These are phyloP conservation scores for Tinea semifulvella DNA, from an alignment of 2,888 invertebrate species.

Conservation along the genomic window DNA sequence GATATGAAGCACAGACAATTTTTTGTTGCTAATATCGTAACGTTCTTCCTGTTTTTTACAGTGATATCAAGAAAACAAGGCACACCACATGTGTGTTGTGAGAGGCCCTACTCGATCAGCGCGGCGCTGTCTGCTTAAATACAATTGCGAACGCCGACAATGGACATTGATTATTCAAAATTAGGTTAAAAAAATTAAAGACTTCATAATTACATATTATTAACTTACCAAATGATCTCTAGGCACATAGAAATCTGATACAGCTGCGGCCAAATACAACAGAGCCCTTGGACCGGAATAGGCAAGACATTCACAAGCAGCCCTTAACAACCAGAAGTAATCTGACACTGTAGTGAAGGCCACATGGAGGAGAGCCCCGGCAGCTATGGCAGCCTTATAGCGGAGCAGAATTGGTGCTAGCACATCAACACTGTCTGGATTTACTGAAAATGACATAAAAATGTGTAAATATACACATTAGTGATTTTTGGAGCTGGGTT, in stretches of 20 bases:
- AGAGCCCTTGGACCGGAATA: conserved; percentile 74
- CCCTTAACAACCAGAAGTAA: conserved; percentile 90
- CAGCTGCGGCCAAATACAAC: conserved; percentile 97
- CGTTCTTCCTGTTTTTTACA: too few relatives aligned
- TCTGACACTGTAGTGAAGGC: conserved; percentile 88
- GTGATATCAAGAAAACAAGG: too few relatives aligned
- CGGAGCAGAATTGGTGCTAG: conserved; percentile 75
- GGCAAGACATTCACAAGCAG: conserved; percentile 81
- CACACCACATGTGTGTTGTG: too few relatives aligned
- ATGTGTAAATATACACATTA: too few relatives aligned
- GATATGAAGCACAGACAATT: too few relatives aligned
- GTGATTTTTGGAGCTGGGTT: too few relatives aligned
- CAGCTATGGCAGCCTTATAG: conserved; percentile 83
- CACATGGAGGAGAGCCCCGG: conserved; percentile 77
- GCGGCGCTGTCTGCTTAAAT: too few relatives aligned
- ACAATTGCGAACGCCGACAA: too few relatives aligned
- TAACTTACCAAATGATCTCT: conserved; percentile 85
- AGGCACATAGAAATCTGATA: conserved; percentile 98
- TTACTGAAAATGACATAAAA: conserved; percentile 67
- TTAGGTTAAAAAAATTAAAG: too few relatives aligned
- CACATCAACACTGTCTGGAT: conserved; percentile 76
- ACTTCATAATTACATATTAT: neutral
- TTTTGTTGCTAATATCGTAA: too few relatives aligned
- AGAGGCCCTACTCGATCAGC: too few relatives aligned
- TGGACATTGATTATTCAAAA: too few relatives aligned